Evolutionary conservation across 2,797 vertebrate genomes (phyloP).

Genomic region (Enteromius fasciolatus): DNA sequence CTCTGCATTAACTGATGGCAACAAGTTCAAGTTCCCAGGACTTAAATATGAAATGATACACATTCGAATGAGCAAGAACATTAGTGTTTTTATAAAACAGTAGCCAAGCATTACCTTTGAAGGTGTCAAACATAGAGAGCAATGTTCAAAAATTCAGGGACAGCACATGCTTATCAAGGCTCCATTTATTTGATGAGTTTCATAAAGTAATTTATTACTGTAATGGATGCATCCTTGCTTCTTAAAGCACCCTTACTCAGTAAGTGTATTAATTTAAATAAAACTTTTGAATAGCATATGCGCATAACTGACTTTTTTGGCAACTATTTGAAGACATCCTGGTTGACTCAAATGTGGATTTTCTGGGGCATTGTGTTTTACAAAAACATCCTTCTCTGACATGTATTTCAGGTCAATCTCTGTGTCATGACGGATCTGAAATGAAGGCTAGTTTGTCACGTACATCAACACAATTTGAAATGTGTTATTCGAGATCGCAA

Average conservation of each 20-base stretch:
- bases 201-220: background rate
- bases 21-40: background rate
- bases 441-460: background rate
- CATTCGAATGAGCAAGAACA: background rate
- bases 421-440: conserved; percentile 13
- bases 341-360: background rate
- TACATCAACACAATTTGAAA: background rate
- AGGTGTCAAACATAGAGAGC: background rate
- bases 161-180: background rate
- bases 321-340: background rate
- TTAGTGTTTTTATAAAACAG: background rate
- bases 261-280: background rate
- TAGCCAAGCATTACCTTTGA: background rate
- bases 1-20: background rate
- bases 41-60: background rate
- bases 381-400: background rate
- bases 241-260: background rate
- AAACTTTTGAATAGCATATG: background rate
- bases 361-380: background rate
- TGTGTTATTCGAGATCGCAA: background rate
- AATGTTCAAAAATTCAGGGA: background rate
- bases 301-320: background rate
- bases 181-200: background rate
- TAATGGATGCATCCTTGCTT: background rate
- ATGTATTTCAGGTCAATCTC: background rate